Conservation (phyloP, 92 coral and sea anemone genomes). For the Phenganax stokvisi region DNA sequence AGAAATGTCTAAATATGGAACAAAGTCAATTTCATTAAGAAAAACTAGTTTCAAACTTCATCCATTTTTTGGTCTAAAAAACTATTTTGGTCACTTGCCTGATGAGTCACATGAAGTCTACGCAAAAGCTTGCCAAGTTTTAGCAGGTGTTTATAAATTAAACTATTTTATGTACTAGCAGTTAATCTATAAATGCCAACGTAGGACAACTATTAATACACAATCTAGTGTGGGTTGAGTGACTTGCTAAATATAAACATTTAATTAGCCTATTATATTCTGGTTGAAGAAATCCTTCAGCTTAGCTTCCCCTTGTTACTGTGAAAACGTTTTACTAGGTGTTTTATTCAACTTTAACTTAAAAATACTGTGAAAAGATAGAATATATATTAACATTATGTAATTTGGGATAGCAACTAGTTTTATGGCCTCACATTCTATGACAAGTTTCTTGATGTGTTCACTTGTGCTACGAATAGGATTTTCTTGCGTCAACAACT, state of each 20-base stretch:
- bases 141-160: constrained; percentile 7
- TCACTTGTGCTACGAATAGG: no score
- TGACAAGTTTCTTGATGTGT: no score
- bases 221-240: neutral
- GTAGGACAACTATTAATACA: neutral
- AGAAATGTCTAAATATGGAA: no score
- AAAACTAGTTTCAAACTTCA: no score
- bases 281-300: neutral
- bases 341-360: no score
- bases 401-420: neutral
- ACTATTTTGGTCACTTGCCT: no score
- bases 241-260: constrained; percentile 1
- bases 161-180: neutral
- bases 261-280: neutral
- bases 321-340: no score
- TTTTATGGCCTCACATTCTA: neutral
- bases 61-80: no score
- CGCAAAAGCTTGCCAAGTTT: neutral
- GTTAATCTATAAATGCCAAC: neutral
- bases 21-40: no score
- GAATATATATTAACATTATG: neutral
- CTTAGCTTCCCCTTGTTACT: no score
- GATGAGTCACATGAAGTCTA: no score
- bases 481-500: no score
- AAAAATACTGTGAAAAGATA: neutral